phyloP scores from a whole-genome alignment of 1,140 invertebrate species.

The Homalodisca vitripennis region DNA sequence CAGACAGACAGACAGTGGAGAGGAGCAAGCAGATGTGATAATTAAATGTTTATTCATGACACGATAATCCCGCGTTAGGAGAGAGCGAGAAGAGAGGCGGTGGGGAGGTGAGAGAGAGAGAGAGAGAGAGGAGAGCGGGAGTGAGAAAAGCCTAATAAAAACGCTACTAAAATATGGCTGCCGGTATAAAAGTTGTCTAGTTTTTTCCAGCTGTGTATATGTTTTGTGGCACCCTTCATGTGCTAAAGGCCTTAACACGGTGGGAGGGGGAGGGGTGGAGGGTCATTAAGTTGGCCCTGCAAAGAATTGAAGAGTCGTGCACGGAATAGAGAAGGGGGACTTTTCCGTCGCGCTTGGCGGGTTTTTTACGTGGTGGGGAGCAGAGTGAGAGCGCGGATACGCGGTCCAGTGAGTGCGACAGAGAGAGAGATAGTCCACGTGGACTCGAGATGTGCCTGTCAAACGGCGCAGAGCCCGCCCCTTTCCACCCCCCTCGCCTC shows the following conservation, averaged over 20 bases:
- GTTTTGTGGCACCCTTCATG: slow-evolving; percentile 38
- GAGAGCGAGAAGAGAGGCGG: background rate
- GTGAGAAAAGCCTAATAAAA: slow-evolving; percentile 34
- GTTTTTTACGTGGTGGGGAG: slow-evolving; percentile 32
- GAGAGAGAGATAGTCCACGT: slow-evolving; percentile 14
- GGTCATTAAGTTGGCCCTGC: slow-evolving; percentile 39
- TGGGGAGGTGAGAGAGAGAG: background rate
- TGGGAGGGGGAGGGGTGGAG: slow-evolving; percentile 14
- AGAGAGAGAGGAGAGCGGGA: background rate
- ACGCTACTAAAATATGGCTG: slow-evolving; percentile 32
- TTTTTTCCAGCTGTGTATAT: slow-evolving; percentile 33
- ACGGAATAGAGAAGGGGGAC: slow-evolving; percentile 32
- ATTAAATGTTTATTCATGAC: slow-evolving; percentile 34
- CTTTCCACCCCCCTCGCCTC: background rate
- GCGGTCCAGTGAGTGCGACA: slow-evolving; percentile 5
- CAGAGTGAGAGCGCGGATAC: slow-evolving; percentile 4
- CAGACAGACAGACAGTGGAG: background rate
- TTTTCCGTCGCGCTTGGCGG: slow-evolving; percentile 26
- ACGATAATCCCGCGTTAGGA: background rate
- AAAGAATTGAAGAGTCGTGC: slow-evolving; percentile 22
- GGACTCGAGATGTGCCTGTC: slow-evolving; percentile 11
- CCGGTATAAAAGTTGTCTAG: slow-evolving; percentile 30
- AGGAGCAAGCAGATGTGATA: slow-evolving; percentile 30
- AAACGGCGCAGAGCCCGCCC: background rate
- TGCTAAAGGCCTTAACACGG: slow-evolving; percentile 35